Evolutionary conservation across 2,888 invertebrate genomes (phyloP).

Genomic region (Fragum fragum): DNA sequence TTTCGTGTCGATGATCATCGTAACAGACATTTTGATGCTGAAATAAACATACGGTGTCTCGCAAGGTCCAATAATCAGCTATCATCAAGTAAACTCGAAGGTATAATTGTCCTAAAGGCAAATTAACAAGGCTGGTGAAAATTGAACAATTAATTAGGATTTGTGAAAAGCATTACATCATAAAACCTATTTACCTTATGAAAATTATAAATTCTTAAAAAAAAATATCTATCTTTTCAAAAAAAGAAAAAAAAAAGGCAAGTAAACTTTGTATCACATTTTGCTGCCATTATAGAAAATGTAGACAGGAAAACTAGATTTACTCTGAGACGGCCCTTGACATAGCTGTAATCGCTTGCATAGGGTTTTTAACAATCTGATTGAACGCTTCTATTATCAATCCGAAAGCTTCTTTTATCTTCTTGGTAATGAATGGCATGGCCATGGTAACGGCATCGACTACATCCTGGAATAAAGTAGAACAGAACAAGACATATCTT

Average conservation of each 20-base stretch:
- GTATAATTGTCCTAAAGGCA: no score
- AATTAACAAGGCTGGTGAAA: no score
- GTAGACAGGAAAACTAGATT: no score
- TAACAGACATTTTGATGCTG: conserved; percentile 66
- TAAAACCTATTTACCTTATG: no score
- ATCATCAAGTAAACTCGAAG: no score
- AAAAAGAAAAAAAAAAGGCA: neutral
- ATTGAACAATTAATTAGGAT: no score
- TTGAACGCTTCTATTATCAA: conserved; percentile 51
- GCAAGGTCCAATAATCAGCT: no score
- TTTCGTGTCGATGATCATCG: conserved; percentile 68
- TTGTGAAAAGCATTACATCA: no score
- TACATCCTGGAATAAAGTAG: conserved; percentile 65
- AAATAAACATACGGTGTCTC: no score
- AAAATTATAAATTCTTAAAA: no score
- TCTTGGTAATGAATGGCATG: conserved; percentile 68
- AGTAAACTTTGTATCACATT: neutral
- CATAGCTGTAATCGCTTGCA: conserved; percentile 60
- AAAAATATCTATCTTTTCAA: no score
- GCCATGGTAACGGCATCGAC: conserved; percentile 69
- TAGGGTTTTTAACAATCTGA: conserved; percentile 59
- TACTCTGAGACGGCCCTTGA: conserved; percentile 61
- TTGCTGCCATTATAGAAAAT: neutral
- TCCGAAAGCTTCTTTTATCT: conserved; percentile 61
- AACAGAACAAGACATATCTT: no score